Base-by-base conservation (phyloP, 2,113 vertebrate species). In the Leptocoma aspasia region DNA sequence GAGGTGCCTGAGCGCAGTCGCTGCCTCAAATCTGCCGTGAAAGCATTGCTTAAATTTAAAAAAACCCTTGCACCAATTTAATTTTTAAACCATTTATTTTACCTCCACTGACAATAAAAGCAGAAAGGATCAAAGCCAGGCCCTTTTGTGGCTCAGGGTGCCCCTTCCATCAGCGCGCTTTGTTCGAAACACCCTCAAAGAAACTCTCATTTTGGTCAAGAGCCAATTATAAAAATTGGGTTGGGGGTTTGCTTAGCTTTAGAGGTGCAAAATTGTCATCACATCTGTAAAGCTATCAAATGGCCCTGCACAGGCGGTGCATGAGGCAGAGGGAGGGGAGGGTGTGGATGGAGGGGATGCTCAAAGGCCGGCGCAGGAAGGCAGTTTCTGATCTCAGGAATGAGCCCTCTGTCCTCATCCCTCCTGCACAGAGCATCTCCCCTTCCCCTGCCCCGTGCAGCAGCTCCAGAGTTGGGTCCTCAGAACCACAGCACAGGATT, bases 181-280 rank as follows among this genome's bases (percentile, higher is more conserved):
- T 92, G 84, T 78, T 91, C 11, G 0, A 54, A 75, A 59, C 47
- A 1, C 56, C 92, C 84, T 89, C 81, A 65, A 57, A 81, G 80
- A 84, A 94, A 61, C 89, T 64, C 88, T 70, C 61, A 9, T 53
- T 93, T 93, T 82, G 63, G 44, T 93, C 80, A 69, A 92, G 91
- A 68, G 86, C 92, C 89, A 76, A 87, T 90, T 92, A 94, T 45
- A 85, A 92, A 83, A 87, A 87, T 87, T 73, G 78, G 49, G 61
- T 9, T 68, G 52, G 60, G 91, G 83, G 56, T 61, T 72, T 54
- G 73, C 61, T 41, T 19, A 31, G 88, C 73, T 79, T 45, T 35
- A 19, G 61, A 85, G 79, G 86, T 47, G 57, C 47, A 33, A 60
- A 75, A 85, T 53, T 27, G 59, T 49, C 77, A 8, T 27, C 41